Evolutionary conservation across 2,888 invertebrate species (phyloP).

Genomic region (Girardia tigrina): DNA sequence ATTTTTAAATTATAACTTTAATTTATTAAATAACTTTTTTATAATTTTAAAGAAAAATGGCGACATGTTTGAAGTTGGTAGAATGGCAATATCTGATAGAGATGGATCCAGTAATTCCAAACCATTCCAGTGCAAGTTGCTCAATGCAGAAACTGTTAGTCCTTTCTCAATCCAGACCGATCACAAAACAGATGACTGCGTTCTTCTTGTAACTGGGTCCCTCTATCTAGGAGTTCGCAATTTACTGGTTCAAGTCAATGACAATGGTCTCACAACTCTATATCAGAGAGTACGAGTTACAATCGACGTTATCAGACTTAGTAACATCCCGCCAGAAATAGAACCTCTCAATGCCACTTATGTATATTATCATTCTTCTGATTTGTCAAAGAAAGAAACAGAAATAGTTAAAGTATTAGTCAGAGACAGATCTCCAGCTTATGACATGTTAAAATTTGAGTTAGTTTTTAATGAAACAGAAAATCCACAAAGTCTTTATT

Average conservation of each 20-base stretch:
- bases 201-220: background rate
- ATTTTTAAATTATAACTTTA: too few species aligned
- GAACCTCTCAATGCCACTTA: slow-evolving; percentile 25
- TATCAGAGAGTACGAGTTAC: background rate
- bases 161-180: slow-evolving; percentile 27
- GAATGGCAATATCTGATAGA: background rate
- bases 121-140: slow-evolving; percentile 32
- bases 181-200: background rate
- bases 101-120: slow-evolving; percentile 28
- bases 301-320: slow-evolving; percentile 29
- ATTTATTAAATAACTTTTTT: too few species aligned
- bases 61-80: slow-evolving; percentile 27
- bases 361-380: background rate
- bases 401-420: slow-evolving; percentile 24
- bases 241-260: slow-evolving; percentile 26
- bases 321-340: slow-evolving; percentile 33
- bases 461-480: background rate
- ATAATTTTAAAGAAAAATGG: slow-evolving; percentile 14
- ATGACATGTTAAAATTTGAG: slow-evolving; percentile 17
- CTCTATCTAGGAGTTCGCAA: background rate
- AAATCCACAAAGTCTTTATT: background rate
- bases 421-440: slow-evolving; percentile 19
- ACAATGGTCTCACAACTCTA: slow-evolving; percentile 29
- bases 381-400: background rate
- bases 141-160: background rate